These are phyloP conservation scores for Drosophila nannoptera DNA, from an alignment of 1,140 invertebrate genomes.

Conservation along the genomic window DNA sequence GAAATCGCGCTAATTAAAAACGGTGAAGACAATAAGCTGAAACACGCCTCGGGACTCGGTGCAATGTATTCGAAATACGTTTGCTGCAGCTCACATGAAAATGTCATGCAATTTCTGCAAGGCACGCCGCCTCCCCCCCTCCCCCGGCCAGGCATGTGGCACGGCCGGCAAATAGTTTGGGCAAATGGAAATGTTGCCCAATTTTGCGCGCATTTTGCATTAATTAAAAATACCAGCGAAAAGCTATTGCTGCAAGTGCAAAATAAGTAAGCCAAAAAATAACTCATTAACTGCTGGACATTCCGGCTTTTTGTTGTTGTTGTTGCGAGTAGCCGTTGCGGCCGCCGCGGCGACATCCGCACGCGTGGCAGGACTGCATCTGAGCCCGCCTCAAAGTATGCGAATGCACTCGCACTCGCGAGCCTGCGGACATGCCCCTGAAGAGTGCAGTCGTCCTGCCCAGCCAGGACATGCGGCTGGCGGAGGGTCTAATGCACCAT, in stretches of 20 bases:
- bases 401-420: conserved; percentile 27
- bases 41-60: conserved; percentile 33
- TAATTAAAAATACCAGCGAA: conserved; percentile 73
- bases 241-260: conserved; percentile 40
- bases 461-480: too few species aligned
- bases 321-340: too few species aligned
- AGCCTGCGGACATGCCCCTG: conserved; percentile 59
- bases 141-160: conserved; percentile 7
- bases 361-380: conserved; percentile 33
- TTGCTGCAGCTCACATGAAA: conserved; percentile 37
- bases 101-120: conserved; percentile 47
- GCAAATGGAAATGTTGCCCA: conserved; percentile 31
- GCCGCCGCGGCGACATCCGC: conserved; percentile 24
- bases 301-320: conserved; percentile 38
- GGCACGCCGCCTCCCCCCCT: background rate
- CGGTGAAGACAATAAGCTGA: conserved; percentile 25
- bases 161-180: conserved; percentile 47
- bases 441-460: conserved; percentile 56
- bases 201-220: conserved; percentile 53
- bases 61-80: conserved; percentile 4
- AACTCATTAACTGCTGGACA: conserved; percentile 66
- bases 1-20: conserved; percentile 26
- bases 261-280: conserved; percentile 58
- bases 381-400: conserved; percentile 66
- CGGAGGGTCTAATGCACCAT: too few species aligned